Percentiles rank a stretch among this genome's conserved stretches.
These are phyloP conservation scores for Asarcornis scutulata DNA, from an alignment of 2,113 vertebrate genomes.

Conservation along the genomic window DNA sequence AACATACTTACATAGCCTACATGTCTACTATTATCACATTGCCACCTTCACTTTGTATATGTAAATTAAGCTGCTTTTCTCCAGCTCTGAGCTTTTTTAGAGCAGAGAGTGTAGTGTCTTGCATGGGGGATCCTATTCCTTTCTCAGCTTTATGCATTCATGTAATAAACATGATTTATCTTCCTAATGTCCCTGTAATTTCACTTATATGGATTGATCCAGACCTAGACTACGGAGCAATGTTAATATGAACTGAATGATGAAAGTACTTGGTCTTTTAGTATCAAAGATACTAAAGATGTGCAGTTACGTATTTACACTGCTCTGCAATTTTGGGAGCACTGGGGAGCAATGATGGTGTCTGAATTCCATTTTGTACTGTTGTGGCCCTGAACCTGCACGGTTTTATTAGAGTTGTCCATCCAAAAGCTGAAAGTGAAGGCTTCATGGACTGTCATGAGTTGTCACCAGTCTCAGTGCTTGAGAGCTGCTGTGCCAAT, in stretches of 20 bases:
- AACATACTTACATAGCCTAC: not conserved
- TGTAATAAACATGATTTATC: constrained; percentile 4
- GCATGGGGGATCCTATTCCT: not conserved
- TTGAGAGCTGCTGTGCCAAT: not conserved
- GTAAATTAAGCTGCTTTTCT: not conserved
- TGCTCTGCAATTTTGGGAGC: not conserved
- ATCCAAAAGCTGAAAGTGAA: not conserved
- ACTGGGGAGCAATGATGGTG: not conserved
- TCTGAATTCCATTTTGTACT: not conserved
- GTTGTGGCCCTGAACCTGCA: not conserved
- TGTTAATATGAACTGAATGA: not conserved
- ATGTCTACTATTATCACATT: not conserved
- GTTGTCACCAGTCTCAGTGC: fast-evolving
- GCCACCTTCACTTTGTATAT: not conserved
- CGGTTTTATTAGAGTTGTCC: not conserved
- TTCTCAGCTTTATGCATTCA: not conserved
- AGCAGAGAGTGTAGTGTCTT: not conserved
- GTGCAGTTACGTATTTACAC: not conserved
- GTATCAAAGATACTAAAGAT: not conserved
- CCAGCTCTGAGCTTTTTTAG: not conserved
- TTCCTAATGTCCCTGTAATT: constrained; percentile 14
- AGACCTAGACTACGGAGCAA: not conserved
- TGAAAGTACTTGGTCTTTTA: not conserved
- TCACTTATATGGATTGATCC: not conserved
- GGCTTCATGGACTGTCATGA: not conserved